Percentiles rank a stretch among this genome's conserved stretches.
These are phyloP conservation scores for Brachypalpus laphriformis DNA, from an alignment of 2,888 invertebrate species.

Conservation along the genomic window DNA sequence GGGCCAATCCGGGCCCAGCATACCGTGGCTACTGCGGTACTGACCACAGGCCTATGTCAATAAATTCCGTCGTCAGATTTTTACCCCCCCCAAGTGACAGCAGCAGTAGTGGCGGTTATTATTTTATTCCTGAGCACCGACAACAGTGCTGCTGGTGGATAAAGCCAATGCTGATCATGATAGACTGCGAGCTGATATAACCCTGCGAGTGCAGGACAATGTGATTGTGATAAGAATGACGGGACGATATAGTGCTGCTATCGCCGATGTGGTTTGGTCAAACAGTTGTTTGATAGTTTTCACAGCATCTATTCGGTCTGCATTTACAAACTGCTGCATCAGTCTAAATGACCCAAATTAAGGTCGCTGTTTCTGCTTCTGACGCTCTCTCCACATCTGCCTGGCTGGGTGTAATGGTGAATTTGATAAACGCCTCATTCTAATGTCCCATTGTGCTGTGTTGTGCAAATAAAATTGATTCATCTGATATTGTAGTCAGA, in stretches of 20 bases:
- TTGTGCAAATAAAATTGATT: slow-evolving; percentile 13
- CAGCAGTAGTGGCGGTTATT: slow-evolving; percentile 47
- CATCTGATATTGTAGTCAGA: background rate
- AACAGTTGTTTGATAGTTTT: slow-evolving; percentile 42
- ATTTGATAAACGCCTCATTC: background rate
- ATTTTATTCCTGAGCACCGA: slow-evolving; percentile 49
- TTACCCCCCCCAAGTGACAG: slow-evolving; percentile 41
- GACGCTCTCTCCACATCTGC: background rate
- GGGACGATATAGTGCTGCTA: slow-evolving; percentile 13
- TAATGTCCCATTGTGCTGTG: background rate
- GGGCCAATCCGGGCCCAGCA: slow-evolving; percentile 35
- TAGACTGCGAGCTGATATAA: slow-evolving; percentile 27
- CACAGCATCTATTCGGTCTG: background rate
- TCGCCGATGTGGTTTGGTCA: slow-evolving; percentile 29
- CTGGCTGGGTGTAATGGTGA: background rate
- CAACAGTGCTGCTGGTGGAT: slow-evolving; percentile 26
- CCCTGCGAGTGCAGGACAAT: slow-evolving; percentile 8
- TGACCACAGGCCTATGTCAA: slow-evolving; percentile 58
- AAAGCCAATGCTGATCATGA: slow-evolving; percentile 41
- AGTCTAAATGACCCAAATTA: slow-evolving; percentile 47
- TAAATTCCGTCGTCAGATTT: slow-evolving; percentile 59
- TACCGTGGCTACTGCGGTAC: slow-evolving; percentile 41
- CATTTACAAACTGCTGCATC: slow-evolving; percentile 50
- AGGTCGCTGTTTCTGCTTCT: slow-evolving; percentile 18
- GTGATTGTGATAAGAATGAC: slow-evolving; percentile 38